phyloP scores from a whole-genome alignment of 2,113 vertebrate genomes.

The Rana temporaria region DNA sequence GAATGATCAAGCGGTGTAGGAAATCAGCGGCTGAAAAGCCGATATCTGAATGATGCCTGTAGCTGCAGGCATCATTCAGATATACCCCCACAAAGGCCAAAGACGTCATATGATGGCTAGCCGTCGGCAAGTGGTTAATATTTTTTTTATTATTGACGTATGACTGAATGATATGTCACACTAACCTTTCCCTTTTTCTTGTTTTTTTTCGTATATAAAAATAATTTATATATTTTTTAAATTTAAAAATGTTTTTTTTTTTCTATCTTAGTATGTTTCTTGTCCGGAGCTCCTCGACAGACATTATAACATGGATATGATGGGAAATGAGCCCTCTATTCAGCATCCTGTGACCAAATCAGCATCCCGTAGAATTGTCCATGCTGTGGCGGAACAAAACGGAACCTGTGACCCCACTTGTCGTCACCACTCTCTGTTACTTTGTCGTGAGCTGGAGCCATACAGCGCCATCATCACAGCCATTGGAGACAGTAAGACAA shows the following conservation, averaged over 20 bases:
- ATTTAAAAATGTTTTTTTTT: not conserved
- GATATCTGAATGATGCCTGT: no score
- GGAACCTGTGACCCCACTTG: constrained; percentile 61
- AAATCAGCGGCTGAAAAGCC: no score
- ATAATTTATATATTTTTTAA: not conserved
- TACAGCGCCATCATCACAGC: constrained; percentile 73
- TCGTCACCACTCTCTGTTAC: constrained; percentile 77
- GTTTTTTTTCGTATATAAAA: no score
- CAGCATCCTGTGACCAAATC: constrained; percentile 92
- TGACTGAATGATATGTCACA: no score
- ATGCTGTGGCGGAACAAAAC: constrained; percentile 64
- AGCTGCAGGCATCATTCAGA: no score
- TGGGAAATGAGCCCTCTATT: constrained; percentile 76
- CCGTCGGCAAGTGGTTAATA: no score
- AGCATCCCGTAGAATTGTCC: constrained; percentile 76
- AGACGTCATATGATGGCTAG: no score
- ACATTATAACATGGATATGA: constrained; percentile 80
- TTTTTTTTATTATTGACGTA: no score
- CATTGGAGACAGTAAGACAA: constrained; percentile 68
- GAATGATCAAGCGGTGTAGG: no score
- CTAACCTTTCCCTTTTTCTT: no score
- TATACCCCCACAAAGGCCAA: no score
- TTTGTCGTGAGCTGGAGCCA: constrained; percentile 88
- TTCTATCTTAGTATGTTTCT: constrained; percentile 80
- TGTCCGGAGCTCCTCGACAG: constrained; percentile 91